phyloP scores from a whole-genome alignment of 2,888 invertebrate genomes.

The Melitaea athalia region DNA sequence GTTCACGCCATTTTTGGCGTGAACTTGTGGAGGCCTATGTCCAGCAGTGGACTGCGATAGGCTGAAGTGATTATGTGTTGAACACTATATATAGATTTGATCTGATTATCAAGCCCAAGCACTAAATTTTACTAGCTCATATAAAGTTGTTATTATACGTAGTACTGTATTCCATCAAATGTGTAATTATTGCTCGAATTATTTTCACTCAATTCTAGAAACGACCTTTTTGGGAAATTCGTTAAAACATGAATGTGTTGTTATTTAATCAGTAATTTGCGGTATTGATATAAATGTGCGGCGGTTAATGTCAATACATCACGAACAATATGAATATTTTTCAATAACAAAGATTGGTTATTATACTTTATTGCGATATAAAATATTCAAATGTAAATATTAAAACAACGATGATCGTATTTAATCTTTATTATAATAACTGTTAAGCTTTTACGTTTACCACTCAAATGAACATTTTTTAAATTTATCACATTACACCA shows the following conservation, averaged over 20 bases:
- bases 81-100: too few relatives aligned
- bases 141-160: too few relatives aligned
- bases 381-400: neutral
- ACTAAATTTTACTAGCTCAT: too few relatives aligned
- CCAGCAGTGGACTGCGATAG: too few relatives aligned
- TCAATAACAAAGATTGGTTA: neutral
- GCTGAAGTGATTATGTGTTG: too few relatives aligned
- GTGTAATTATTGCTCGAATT: too few relatives aligned
- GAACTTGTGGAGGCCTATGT: too few relatives aligned
- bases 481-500: neutral
- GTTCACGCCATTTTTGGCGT: too few relatives aligned
- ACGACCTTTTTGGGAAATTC: neutral
- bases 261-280: conserved; percentile 20
- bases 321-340: conserved; percentile 1
- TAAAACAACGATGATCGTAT: neutral
- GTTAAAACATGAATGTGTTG: neutral
- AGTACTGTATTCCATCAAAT: too few relatives aligned
- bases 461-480: neutral
- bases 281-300: conserved; percentile 23
- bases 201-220: neutral
- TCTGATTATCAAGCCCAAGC: too few relatives aligned
- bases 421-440: neutral
- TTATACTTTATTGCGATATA: neutral
- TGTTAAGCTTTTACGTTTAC: neutral
- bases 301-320: conserved; percentile 17